Percentiles rank a stretch among this genome's conserved stretches.
These are phyloP conservation scores for Mormyrus lacerda DNA, from an alignment of 2,113 vertebrate species.

Conservation along the genomic window DNA sequence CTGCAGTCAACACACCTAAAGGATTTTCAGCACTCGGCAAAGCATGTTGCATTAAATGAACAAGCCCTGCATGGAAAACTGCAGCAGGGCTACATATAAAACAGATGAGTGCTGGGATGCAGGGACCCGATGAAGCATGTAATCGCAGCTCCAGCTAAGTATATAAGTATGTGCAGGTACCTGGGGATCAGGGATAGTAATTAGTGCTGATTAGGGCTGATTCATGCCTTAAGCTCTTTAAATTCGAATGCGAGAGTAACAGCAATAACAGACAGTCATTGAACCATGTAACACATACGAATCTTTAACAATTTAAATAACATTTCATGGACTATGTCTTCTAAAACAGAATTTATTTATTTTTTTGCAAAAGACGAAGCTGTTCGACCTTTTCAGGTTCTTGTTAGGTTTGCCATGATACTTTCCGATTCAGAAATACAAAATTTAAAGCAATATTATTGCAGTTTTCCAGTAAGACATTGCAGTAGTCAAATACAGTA, in stretches of 20 bases:
- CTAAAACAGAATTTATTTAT: neutral
- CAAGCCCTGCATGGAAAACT: neutral
- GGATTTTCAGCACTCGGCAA: neutral
- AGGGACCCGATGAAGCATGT: neutral
- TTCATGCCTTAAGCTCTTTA: neutral
- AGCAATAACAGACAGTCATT: neutral
- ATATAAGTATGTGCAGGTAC: neutral
- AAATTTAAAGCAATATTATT: neutral
- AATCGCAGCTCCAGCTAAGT: neutral
- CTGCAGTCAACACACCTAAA: neutral
- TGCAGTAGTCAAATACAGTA: neutral
- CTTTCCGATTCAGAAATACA: neutral
- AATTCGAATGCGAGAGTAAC: neutral
- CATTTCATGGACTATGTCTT: neutral
- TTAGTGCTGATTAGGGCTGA: neutral
- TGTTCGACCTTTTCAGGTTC: neutral
- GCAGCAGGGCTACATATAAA: neutral
- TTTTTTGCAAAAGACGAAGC: neutral
- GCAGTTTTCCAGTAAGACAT: neutral
- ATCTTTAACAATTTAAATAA: neutral
- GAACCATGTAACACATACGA: neutral
- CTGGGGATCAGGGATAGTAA: neutral
- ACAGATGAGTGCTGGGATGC: neutral
- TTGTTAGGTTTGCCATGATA: neutral
- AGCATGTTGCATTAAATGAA: neutral